These are phyloP conservation scores for Mermis nigrescens DNA, from an alignment of 2,888 invertebrate genomes.

Conservation along the genomic window DNA sequence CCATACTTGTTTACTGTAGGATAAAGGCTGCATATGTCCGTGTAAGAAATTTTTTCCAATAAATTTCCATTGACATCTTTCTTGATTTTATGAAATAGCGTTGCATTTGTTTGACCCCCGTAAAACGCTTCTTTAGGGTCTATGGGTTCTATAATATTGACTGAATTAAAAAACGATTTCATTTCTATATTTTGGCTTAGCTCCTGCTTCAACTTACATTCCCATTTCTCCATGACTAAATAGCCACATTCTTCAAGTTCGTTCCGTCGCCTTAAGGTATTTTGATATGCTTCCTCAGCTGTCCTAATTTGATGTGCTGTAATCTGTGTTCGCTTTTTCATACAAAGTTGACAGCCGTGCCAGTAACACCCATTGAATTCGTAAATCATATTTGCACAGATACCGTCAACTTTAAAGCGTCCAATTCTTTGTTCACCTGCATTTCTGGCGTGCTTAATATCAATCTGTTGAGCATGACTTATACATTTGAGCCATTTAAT, in stretches of 20 bases:
- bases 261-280: background rate
- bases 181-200: background rate
- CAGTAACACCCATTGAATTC: background rate
- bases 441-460: background rate
- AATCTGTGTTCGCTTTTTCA: background rate
- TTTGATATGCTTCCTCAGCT: background rate
- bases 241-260: background rate
- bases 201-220: background rate
- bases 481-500: no score
- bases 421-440: background rate
- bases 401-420: background rate
- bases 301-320: background rate
- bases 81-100: conserved; percentile 17
- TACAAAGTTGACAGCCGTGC: background rate
- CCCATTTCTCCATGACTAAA: background rate
- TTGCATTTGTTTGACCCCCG: conserved; percentile 22
- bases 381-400: background rate
- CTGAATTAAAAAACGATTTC: background rate
- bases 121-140: conserved; percentile 16
- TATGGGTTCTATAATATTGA: background rate
- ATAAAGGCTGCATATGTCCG: conserved; percentile 22
- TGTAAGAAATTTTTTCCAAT: conserved; percentile 20
- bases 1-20: conserved; percentile 21
- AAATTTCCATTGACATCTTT: no score
- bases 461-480: background rate